Conservation (phyloP, 2,113 vertebrate genomes). For the Ia io region DNA sequence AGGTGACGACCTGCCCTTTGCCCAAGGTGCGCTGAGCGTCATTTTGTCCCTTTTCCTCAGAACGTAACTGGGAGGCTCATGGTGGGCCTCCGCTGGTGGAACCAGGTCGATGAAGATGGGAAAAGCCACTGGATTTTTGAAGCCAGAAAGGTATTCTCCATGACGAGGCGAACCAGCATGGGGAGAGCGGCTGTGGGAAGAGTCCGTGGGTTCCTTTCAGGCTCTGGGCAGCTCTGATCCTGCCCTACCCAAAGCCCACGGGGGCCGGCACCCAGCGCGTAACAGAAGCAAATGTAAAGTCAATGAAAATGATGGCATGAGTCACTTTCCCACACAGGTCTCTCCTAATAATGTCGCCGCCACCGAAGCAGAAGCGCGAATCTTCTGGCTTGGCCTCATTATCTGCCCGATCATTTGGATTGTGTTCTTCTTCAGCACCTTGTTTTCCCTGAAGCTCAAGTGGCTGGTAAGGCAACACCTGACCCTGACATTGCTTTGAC, state of each 20-base stretch:
- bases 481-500: not conserved
- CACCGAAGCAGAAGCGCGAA: slow-evolving; percentile 88
- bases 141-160: slow-evolving; percentile 85
- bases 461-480: slow-evolving; percentile 84
- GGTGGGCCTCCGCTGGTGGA: slow-evolving; percentile 93
- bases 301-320: accelerated
- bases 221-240: not conserved
- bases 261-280: accelerated
- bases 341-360: slow-evolving; percentile 68
- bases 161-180: accelerated
- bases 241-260: accelerated
- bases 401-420: slow-evolving; percentile 86
- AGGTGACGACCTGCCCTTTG: not conserved
- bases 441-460: slow-evolving; percentile 88
- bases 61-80: slow-evolving; percentile 89
- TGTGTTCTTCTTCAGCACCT: slow-evolving; percentile 85
- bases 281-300: not conserved
- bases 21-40: accelerated
- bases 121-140: slow-evolving; percentile 92
- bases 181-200: accelerated
- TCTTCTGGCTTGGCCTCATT: slow-evolving; percentile 91
- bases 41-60: slow-evolving; percentile 71
- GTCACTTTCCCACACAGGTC: slow-evolving; percentile 60
- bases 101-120: slow-evolving; percentile 93
- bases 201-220: accelerated